Conservation (phyloP, 2,113 vertebrate species). For the Brachypteracias leptosomus region DNA sequence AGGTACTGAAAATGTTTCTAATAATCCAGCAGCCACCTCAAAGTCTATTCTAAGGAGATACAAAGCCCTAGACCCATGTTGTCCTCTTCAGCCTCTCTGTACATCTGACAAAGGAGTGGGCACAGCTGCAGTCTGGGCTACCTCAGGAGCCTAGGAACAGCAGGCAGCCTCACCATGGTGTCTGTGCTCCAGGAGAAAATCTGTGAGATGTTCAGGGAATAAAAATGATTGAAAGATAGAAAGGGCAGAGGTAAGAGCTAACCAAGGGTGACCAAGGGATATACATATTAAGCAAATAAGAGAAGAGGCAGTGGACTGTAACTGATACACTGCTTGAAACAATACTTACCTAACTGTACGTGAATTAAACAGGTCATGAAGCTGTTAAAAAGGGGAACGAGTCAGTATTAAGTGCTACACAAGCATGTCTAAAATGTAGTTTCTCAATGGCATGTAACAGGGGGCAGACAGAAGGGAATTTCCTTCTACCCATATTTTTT, state of each 20-base stretch:
- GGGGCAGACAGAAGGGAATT: background rate
- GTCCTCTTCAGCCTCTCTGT: background rate
- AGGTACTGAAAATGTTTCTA: background rate
- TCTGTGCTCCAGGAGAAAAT: background rate
- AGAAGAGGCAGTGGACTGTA: conserved; percentile 32
- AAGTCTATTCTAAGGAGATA: background rate
- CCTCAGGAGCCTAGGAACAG: background rate
- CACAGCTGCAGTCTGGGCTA: background rate
- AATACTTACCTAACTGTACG: conserved; percentile 4
- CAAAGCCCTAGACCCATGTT: background rate
- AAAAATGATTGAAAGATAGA: background rate
- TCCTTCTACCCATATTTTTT: background rate
- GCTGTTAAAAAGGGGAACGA: conserved; percentile 13
- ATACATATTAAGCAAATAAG: conserved; percentile 46
- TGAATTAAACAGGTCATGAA: conserved; percentile 61
- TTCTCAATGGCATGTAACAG: background rate
- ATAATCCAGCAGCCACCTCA: background rate
- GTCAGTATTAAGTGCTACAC: background rate
- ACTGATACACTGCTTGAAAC: conserved; percentile 53
- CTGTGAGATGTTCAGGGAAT: background rate
- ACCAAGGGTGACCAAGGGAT: background rate
- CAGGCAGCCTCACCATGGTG: background rate
- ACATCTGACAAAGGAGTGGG: fast-evolving
- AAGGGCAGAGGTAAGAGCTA: conserved; percentile 22
- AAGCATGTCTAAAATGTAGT: background rate